Base-by-base conservation (phyloP, 2,888 invertebrate genomes). In the Blera fallax region DNA sequence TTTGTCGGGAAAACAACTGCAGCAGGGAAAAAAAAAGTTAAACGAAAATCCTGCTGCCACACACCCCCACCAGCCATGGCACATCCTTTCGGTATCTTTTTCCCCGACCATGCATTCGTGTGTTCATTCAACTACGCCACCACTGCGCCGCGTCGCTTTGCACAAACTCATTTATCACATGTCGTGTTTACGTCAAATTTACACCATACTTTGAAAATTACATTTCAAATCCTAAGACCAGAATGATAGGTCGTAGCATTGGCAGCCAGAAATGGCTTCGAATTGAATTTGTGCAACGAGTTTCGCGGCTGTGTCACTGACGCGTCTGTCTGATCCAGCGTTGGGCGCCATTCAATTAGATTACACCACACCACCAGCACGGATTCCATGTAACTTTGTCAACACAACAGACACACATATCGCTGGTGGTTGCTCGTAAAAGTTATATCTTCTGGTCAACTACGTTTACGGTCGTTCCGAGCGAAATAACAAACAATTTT, bases 121-220 rank as follows among this genome's bases (percentile, higher is more conserved):
- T 24, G 6, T 48, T 8, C 24, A 16, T 60, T 14, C 7, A 10
- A 14, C 32, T 54, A 32, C 62, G 34, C 45, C 70, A 70, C 43
- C 43, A 52, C 32, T 2, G 58, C 24, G 37, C 27, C 24, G 7
- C 4, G 27, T 11, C 52, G 50, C 43, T 29, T 32, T 62, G 37
- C 69, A 76, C 56, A 76, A 82, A 77, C 77, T 76, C 82, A 82
- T 82, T 72, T 72, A 77, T 82, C 82, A 77, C 65, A 77, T 77
- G 82, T 77, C 82, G 77, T 65, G 82, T 77, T 77, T 70, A 60
- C 60, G 77, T 77, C 77, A 82, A 70, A 77, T 82, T 77, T 82
- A 76, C 82, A 82, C 70, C 70, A 43, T 72, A 62, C 82, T 82
- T 77, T 65, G 72, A 72, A 82, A 82, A 82, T 82, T 72, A 43